A percentile compares a stretch with the other conserved stretches of the same genome.
Evolutionary conservation across 1,140 invertebrate genomes (phyloP).

Genomic region (Vanessa tameamea): DNA sequence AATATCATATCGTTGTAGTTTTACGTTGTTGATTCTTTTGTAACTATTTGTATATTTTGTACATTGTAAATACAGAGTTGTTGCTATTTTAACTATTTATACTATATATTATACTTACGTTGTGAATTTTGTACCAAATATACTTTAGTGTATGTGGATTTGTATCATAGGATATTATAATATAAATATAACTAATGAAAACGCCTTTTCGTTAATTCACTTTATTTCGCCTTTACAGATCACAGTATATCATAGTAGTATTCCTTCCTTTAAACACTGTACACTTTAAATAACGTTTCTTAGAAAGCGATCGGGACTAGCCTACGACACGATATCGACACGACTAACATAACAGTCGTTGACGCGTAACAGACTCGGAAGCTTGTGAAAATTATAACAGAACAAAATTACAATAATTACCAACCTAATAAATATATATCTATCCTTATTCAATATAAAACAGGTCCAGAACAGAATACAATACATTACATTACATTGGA

Average conservation of each 20-base stretch:
- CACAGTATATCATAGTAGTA: constrained; percentile 14
- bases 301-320: not conserved
- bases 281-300: not conserved
- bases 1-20: constrained; percentile 48
- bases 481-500: too few species aligned
- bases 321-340: not conserved
- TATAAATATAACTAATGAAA: constrained; percentile 39
- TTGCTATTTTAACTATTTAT: constrained; percentile 78
- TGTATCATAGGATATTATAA: constrained; percentile 46
- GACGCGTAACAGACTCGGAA: not conserved
- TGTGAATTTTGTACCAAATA: constrained; percentile 80
- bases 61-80: constrained; percentile 76
- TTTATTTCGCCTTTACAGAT: constrained; percentile 24
- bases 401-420: not conserved
- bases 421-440: constrained; percentile 1
- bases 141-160: constrained; percentile 59
- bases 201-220: constrained; percentile 14
- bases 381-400: not conserved
- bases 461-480: not conserved
- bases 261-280: constrained; percentile 14
- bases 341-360: too few species aligned
- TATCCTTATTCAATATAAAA: not conserved
- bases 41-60: constrained; percentile 74
- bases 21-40: constrained; percentile 64
- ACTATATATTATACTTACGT: constrained; percentile 64